Evolutionary conservation across 1,140 invertebrate species (phyloP), one percentile per base, ranked within the genome.

Genomic region (Camponotus pennsylvanicus): DNA sequence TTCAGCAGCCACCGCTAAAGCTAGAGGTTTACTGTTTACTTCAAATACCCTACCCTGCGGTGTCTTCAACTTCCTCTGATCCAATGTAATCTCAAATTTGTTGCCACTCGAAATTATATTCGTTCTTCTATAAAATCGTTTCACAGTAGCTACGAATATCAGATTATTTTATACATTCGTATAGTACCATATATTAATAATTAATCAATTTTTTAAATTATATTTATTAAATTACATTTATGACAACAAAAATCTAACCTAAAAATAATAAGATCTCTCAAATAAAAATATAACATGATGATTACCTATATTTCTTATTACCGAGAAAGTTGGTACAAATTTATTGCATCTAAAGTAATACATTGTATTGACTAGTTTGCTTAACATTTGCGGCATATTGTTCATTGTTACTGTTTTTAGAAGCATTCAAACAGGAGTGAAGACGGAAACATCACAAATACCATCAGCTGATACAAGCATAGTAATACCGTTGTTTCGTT

Each of bases 1-100:
- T 96, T 99, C 99, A 67, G 97, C 96, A 4, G 98, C 98, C 57
- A 99, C 96, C 18, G 98, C 98, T 78, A 99, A 95, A 18, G 99
- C 99, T 52, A 99, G 94, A n/a, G 97, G 96, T 95, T 99, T 98
- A 94, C 96, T 98, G 40, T 97, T 96, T 0, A 99, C 97, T 91
- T 96, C 95, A 90, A 99, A 97, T 15, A 97, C 92, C 79, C 96
- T 96, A 6, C 98, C 98, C 91, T 96, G 96, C 0, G 98, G 98
- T 45, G 98, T 99, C 95, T 98, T 98, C 9, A 99, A 94, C 94
- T 98, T 98, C 40, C 97, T 96, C 92, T 98, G 97, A 93, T 98
- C 98, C 63, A 98, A 93, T 42, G 96, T 97, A 8, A 98, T 96
- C 95, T 98, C 98, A 94, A 95, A 97, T 86, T 96, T 96, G 45